These are phyloP conservation scores for Hiodon alosoides DNA, from an alignment of 2,113 vertebrate genomes.

Conservation along the genomic window DNA sequence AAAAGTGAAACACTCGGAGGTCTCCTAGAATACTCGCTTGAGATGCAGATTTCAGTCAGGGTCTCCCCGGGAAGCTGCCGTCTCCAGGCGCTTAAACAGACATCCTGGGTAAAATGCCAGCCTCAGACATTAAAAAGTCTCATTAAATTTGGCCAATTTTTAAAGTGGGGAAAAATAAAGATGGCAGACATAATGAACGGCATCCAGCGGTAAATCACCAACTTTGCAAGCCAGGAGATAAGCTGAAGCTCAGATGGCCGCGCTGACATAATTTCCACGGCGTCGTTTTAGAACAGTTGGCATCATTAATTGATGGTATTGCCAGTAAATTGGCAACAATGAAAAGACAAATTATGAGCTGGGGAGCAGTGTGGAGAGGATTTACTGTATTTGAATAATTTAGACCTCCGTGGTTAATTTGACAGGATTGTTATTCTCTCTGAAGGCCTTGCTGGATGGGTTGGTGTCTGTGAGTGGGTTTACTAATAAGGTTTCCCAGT, in stretches of 20 bases:
- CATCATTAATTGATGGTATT: conserved; percentile 91
- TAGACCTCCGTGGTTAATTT: conserved; percentile 86
- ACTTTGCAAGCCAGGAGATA: conserved; percentile 43
- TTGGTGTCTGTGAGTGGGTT: conserved; percentile 67
- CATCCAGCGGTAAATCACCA: conserved; percentile 63
- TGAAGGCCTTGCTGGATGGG: conserved; percentile 72
- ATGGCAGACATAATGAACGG: conserved; percentile 42
- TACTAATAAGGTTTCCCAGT: conserved; percentile 86
- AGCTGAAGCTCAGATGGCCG: conserved; percentile 35
- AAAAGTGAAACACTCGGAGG: not conserved
- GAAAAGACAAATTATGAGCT: conserved; percentile 96
- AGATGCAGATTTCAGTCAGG: conserved; percentile 17
- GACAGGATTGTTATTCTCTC: conserved; percentile 96
- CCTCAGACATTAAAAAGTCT: conserved; percentile 37
- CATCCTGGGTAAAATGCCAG: conserved; percentile 18
- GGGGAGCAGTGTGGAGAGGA: conserved; percentile 80
- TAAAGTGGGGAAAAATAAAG: conserved; percentile 32
- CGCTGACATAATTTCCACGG: conserved; percentile 47
- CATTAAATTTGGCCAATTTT: conserved; percentile 60
- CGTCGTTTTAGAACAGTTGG: conserved; percentile 76
- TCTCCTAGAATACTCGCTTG: not conserved
- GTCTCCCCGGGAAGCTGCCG: not conserved
- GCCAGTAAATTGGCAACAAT: conserved; percentile 89
- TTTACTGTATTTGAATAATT: conserved; percentile 99
- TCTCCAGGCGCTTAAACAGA: not conserved